Percentiles rank a stretch among this genome's conserved stretches.
Evolutionary conservation across 92 coral and sea anemone genomes (phyloP).

Genomic region (Paragorgia papillata): DNA sequence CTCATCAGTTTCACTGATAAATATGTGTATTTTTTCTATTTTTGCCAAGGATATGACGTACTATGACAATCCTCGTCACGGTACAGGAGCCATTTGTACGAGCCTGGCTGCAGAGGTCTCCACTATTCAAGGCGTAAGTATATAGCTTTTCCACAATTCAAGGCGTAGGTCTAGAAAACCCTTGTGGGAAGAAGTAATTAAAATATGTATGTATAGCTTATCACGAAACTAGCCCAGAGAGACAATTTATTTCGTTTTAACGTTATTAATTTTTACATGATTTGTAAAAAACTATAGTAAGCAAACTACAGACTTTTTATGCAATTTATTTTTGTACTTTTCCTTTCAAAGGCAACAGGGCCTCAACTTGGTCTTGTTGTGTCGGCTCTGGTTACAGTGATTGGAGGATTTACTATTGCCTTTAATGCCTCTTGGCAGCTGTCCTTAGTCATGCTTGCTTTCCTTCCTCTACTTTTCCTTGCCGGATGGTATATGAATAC

Average conservation of each 20-base stretch:
- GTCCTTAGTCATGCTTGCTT: conserved; percentile 75
- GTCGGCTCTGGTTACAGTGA: conserved; percentile 60
- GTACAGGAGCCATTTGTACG: conserved; percentile 85
- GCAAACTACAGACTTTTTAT: neutral
- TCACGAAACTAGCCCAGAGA: too few relatives aligned
- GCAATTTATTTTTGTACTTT: conserved; percentile 13
- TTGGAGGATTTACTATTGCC: conserved; percentile 65
- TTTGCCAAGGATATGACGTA: conserved; percentile 73
- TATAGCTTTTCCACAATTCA: too few relatives aligned
- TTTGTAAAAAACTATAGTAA: too few relatives aligned
- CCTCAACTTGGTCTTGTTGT: conserved; percentile 71
- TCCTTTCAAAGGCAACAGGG: conserved; percentile 75
- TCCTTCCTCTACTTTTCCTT: conserved; percentile 71
- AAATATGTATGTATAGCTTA: too few relatives aligned
- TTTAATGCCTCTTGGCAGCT: conserved; percentile 79
- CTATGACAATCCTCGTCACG: conserved; percentile 80
- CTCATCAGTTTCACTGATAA: too few relatives aligned
- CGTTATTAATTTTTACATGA: too few relatives aligned
- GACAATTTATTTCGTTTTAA: too few relatives aligned
- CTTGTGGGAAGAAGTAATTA: too few relatives aligned
- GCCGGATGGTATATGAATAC: conserved; percentile 72
- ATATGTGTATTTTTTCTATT: neutral
- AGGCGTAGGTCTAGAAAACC: too few relatives aligned
- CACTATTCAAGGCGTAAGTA: conserved; percentile 82
- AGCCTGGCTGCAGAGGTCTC: conserved; percentile 83